Evolutionary conservation across 2,113 vertebrate genomes (phyloP), one percentile per base, ranked within the genome.

Genomic region (Microcebus murinus): DNA sequence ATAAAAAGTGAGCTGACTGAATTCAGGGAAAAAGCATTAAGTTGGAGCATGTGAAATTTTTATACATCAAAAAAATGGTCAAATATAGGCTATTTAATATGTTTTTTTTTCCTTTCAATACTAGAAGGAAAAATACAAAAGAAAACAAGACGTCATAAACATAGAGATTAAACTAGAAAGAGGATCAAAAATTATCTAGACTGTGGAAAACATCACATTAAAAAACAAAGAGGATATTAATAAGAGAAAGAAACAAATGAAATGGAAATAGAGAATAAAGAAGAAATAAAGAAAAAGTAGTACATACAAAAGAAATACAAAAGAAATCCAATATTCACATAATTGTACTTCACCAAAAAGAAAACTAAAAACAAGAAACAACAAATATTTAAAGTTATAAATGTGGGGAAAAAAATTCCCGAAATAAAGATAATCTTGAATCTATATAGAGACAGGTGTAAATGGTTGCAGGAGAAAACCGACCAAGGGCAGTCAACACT

Each of bases 71-170:
- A 87, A 83, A 89, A 70, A 76, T 57, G 50, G 85, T 57, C n/a
- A 95, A 45, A 59, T 85, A 61, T 4, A 48, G 6, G 55, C 36
- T 68, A 42, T 77, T 61, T 70, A 65, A 55, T 20, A 21, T 71
- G 6, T 10, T 21, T 95, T 73, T 73, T 31, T 74, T 84, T 70
- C 55, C 55, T 23, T 80, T 87, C 39, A 65, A 71, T 17, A 57
- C 15, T 6, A 74, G 55, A 87, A 91, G 59, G 39, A 76, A 96
- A 87, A 90, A 59, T 63, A 29, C 18, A 92, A 94, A 96, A 65
- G 86, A 55, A 61, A 89, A 29, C 65, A 65, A 94, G 55, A 0
- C 29, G 77, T 79, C 14, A 80, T 12, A 88, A 31, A 91, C 52
- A 79, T 42, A 79, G 74, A 85, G 63, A 70, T 61, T 48, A 81